These are phyloP conservation scores for Orchesella flavescens DNA, from an alignment of 2,888 invertebrate species.

Conservation along the genomic window DNA sequence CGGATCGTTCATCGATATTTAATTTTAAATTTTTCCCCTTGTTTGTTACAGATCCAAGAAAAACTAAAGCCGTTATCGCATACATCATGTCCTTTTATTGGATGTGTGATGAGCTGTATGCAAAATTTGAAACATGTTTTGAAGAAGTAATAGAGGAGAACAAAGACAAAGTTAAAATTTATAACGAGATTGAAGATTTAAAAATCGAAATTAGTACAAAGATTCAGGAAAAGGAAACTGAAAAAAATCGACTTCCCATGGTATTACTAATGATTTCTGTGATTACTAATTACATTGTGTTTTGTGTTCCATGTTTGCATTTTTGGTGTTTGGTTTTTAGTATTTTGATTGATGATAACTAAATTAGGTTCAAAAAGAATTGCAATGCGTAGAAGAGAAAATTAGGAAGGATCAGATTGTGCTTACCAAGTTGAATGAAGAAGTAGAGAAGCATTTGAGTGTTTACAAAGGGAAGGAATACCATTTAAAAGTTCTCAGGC, in stretches of 20 bases:
- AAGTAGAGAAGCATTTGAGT: background rate
- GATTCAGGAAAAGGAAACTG: constrained; percentile 34
- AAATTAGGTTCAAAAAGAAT: constrained; percentile 31
- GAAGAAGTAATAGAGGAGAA: constrained; percentile 19
- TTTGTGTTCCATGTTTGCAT: too few species aligned
- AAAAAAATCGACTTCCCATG: constrained; percentile 17
- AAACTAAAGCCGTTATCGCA: constrained; percentile 18
- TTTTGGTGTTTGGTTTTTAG: too few species aligned
- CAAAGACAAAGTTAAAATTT: constrained; percentile 27
- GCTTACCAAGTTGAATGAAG: background rate
- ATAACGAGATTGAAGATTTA: constrained; percentile 24
- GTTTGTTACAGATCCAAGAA: constrained; percentile 21
- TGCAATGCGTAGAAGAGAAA: constrained; percentile 16
- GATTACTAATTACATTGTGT: background rate
- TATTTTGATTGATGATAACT: background rate
- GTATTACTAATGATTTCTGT: constrained; percentile 4
- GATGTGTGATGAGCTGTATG: constrained; percentile 21
- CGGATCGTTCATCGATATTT: background rate
- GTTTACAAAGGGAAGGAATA: constrained; percentile 15
- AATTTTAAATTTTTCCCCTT: background rate
- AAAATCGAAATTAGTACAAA: background rate
- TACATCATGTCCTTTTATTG: constrained; percentile 26
- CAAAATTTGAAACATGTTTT: constrained; percentile 4
- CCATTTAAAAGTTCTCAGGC: background rate
- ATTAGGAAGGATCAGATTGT: constrained; percentile 25